phyloP scores from a whole-genome alignment of 2,113 vertebrate genomes.

The Psettodes erumei region DNA sequence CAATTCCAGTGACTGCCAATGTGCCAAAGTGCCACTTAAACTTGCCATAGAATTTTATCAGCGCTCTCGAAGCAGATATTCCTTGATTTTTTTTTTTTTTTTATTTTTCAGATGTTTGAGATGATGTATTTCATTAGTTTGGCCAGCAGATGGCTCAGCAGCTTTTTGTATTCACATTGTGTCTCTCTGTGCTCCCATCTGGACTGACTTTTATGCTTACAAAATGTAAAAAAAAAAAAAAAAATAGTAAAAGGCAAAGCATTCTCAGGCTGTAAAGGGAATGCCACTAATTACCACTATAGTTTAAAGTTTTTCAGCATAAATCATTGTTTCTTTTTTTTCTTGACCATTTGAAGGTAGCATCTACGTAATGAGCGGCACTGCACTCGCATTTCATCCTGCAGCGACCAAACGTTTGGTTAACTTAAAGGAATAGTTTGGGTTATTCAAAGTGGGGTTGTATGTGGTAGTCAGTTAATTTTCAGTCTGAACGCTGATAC shows the following conservation, averaged over 20 bases:
- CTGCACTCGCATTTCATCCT: background rate
- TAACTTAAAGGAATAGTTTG: no score
- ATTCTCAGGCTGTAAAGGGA: background rate
- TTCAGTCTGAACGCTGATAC: no score
- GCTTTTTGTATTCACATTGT: conserved; percentile 28
- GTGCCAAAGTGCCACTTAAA: background rate
- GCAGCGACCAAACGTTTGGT: background rate
- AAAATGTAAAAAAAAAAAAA: conserved; percentile 19
- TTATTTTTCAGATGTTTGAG: background rate
- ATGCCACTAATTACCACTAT: background rate
- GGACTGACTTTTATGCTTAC: background rate
- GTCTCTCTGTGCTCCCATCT: background rate
- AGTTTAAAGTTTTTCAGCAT: background rate
- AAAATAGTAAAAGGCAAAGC: background rate
- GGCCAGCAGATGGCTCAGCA: conserved; percentile 78
- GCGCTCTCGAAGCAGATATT: background rate
- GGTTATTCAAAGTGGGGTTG: no score
- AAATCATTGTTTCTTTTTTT: background rate
- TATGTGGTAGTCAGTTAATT: no score
- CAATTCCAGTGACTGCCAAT: background rate
- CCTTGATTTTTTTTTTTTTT: background rate
- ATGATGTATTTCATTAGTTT: conserved; percentile 36
- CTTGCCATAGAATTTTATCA: background rate
- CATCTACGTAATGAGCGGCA: background rate
- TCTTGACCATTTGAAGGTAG: background rate